phyloP scores from a whole-genome alignment of 1,140 invertebrate genomes.

The Pogonomyrmex californicus region DNA sequence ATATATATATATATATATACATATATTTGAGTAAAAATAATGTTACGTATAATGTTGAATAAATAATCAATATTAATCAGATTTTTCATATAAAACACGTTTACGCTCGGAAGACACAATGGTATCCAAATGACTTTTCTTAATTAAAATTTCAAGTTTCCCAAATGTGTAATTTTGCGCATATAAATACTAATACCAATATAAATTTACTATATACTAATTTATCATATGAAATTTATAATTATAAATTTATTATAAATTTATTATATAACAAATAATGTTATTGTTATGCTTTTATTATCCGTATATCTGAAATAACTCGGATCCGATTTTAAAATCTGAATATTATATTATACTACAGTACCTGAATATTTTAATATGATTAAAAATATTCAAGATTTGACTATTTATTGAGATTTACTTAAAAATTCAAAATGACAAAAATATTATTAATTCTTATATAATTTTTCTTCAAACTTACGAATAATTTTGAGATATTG shows the following conservation, averaged over 20 bases:
- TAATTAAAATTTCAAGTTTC: background rate
- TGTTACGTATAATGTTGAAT: background rate
- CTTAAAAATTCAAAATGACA: background rate
- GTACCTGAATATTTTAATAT: background rate
- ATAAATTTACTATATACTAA: background rate
- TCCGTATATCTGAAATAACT: background rate
- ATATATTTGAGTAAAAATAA: too few relatives aligned
- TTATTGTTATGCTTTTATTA: background rate
- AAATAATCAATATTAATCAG: background rate
- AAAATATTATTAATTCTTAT: background rate
- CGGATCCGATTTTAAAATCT: conserved; percentile 6
- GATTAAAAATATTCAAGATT: background rate
- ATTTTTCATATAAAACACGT: background rate
- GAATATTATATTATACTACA: background rate
- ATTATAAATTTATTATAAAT: too few relatives aligned
- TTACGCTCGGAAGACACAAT: background rate
- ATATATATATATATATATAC: too few relatives aligned
- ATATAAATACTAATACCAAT: background rate
- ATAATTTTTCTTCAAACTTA: background rate
- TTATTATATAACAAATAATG: background rate
- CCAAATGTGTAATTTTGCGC: background rate
- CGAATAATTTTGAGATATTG: conserved; percentile 3
- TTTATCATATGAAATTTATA: too few relatives aligned
- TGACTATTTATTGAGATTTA: background rate
- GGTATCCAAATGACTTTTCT: background rate